Percentiles rank a stretch among this genome's conserved stretches.
These are phyloP conservation scores for Poeciliopsis paucimaculata DNA, from an alignment of 2,797 vertebrate species.

Conservation along the genomic window DNA sequence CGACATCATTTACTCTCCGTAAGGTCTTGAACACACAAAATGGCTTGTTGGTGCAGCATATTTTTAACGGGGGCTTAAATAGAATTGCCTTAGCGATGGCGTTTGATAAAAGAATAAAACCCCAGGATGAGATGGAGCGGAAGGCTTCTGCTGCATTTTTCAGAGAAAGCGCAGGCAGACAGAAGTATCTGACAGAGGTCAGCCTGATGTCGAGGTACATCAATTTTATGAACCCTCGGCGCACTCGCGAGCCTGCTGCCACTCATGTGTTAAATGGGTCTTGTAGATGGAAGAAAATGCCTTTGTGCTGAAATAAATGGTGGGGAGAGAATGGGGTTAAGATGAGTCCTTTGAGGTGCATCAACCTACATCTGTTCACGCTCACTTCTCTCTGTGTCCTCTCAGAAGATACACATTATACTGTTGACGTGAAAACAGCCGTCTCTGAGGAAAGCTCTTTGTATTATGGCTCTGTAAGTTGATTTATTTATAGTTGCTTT, in stretches of 20 bases:
- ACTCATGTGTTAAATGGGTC: conserved; percentile 77
- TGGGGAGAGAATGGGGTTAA: conserved; percentile 70
- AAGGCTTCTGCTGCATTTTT: conserved; percentile 20
- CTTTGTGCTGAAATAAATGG: conserved; percentile 75
- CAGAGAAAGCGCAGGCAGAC: conserved; percentile 39
- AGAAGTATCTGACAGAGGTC: conserved; percentile 59
- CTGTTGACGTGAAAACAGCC: conserved; percentile 19
- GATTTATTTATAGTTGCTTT: conserved; percentile 34
- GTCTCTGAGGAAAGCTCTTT: neutral
- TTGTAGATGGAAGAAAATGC: conserved; percentile 68
- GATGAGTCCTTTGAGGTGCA: conserved; percentile 71
- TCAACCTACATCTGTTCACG: conserved; percentile 65
- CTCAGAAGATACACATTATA: conserved; percentile 1
- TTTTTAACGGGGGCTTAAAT: conserved; percentile 6
- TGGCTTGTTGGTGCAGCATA: neutral
- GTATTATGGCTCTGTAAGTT: conserved; percentile 18
- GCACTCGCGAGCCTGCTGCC: conserved; percentile 51
- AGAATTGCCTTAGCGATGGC: neutral
- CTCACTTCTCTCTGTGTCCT: conserved; percentile 16
- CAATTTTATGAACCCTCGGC: conserved; percentile 68
- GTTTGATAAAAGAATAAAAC: conserved; percentile 20
- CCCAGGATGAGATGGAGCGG: conserved; percentile 13
- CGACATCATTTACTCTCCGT: conserved; percentile 34
- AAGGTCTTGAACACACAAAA: conserved; percentile 37
- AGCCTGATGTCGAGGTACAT: conserved; percentile 71